Percentiles rank a stretch among this genome's conserved stretches.
phyloP scores from a whole-genome alignment of 2,113 vertebrate genomes.

The Nycticorax nycticorax region DNA sequence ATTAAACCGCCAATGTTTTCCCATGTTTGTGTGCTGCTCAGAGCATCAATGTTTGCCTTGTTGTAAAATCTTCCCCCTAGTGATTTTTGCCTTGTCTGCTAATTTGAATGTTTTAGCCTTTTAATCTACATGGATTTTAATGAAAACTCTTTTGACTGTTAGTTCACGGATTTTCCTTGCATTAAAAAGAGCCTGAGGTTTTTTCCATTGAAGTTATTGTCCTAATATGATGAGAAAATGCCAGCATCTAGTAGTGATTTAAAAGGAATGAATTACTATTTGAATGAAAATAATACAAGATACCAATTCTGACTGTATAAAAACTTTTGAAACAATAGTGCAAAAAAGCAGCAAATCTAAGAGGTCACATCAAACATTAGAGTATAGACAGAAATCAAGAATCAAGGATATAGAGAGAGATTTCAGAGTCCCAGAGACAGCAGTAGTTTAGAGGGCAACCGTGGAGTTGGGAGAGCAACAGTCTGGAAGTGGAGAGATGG shows the following conservation, averaged over 20 bases:
- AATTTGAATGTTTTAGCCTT: constrained; percentile 49
- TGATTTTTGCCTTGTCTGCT: constrained; percentile 16
- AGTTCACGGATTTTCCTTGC: constrained; percentile 46
- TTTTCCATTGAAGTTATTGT: neutral
- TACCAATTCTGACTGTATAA: neutral
- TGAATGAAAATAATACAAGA: neutral
- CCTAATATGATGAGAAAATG: constrained; percentile 16
- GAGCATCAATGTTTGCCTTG: constrained; percentile 26
- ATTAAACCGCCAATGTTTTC: neutral
- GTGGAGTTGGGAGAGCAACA: neutral
- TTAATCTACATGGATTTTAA: constrained; percentile 55
- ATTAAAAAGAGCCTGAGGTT: constrained; percentile 35
- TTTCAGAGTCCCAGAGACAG: neutral
- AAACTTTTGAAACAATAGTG: neutral
- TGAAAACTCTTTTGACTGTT: constrained; percentile 42
- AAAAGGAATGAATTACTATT: constrained; percentile 2
- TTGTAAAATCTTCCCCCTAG: neutral
- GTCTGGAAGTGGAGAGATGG: neutral
- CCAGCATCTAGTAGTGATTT: neutral
- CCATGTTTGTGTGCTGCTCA: constrained; percentile 31
- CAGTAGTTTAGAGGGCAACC: neutral
- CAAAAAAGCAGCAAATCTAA: neutral
- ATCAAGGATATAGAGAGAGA: neutral
- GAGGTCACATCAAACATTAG: neutral
- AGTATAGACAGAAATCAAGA: neutral